Base-by-base conservation (phyloP, 1,140 invertebrate species). In the Drosophila sechellia region DNA sequence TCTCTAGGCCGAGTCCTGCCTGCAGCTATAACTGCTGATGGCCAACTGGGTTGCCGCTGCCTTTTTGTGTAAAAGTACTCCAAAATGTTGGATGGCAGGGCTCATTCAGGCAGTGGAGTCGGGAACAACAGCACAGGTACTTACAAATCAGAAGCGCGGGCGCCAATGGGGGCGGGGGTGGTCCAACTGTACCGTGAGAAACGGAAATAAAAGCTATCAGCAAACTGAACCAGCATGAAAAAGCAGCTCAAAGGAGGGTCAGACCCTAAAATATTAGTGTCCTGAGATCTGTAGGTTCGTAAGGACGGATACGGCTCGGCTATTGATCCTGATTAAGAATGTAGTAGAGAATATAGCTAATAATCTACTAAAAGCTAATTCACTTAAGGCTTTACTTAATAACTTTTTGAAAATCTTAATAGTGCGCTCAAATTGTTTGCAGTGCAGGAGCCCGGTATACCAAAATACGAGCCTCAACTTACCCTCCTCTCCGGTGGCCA, bases 401-500 rank as follows among this genome's bases (percentile, higher is more conserved):
- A n/a, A 8, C 31, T 3, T 31, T 10, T 31, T 8, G 8, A 10
- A 10, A 31, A 10, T 31, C 5, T 37, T 6, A 13, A 17, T 8
- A 13, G n/a, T 31, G n/a, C 22, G 15, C 5, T 1, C 3, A 39
- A 10, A 20, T 49, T 56, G 25, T 35, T 71, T 35, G 27, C 34
- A 60, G 66, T 72, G 54, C 20, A 13, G 22, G n/a, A 39, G 58
- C 45, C 27, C 22, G 45, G 37, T 31, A 45, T 37, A 53, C 37
- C 63, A 34, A 43, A 71, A 71, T 71, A 60, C 46, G 40, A 59
- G 59, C 43, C 55, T 31, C 58, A 45, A 40, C 90, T 91, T 91
- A 91, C 90, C 90, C 75, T 90, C 84, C 42, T 90, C 77, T 64
- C 90, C 90, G 87, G 78, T 92, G 76, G 93, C 92, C 68, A 95